Percentiles rank a stretch among this genome's conserved stretches.
Evolutionary conservation across 2,888 invertebrate genomes (phyloP).

Genomic region (Alcis repandata): DNA sequence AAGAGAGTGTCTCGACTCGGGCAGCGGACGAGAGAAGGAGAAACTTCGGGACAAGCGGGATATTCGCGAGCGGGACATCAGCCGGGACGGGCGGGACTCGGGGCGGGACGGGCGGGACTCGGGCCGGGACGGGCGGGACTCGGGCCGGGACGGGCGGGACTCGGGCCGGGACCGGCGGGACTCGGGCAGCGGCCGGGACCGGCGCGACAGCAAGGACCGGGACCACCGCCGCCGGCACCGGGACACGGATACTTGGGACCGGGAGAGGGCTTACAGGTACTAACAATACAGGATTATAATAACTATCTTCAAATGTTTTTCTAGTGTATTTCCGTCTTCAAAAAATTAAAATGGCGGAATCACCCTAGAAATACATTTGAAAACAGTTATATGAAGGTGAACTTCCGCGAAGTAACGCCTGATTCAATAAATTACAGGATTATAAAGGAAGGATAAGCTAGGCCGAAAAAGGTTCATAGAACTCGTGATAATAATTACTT

Average conservation of each 20-base stretch:
- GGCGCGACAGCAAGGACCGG: conserved; percentile 74
- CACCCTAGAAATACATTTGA: no score
- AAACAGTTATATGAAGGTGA: no score
- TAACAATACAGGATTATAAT: no score
- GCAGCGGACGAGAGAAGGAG: conserved; percentile 83
- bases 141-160: conserved; percentile 75
- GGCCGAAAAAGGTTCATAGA: no score
- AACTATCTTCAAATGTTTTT: no score
- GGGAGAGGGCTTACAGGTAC: conserved; percentile 74
- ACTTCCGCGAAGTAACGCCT: no score
- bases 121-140: conserved; percentile 77
- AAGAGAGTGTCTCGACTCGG: conserved; percentile 81
- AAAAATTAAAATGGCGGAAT: no score
- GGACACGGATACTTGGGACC: conserved; percentile 74
- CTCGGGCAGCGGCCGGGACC: conserved; percentile 80
- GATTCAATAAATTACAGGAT: no score
- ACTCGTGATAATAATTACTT: no score
- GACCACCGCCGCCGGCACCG: conserved; percentile 74
- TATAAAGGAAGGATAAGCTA: no score
- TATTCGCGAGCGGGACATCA: conserved; percentile 71
- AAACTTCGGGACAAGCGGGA: conserved; percentile 78
- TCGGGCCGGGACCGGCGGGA: conserved; percentile 68
- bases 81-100: conserved; percentile 78
- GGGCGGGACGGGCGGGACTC: conserved; percentile 69
- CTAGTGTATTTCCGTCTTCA: no score